Evolutionary conservation across 2,888 invertebrate genomes (phyloP).

Genomic region (Ceramica pisi): DNA sequence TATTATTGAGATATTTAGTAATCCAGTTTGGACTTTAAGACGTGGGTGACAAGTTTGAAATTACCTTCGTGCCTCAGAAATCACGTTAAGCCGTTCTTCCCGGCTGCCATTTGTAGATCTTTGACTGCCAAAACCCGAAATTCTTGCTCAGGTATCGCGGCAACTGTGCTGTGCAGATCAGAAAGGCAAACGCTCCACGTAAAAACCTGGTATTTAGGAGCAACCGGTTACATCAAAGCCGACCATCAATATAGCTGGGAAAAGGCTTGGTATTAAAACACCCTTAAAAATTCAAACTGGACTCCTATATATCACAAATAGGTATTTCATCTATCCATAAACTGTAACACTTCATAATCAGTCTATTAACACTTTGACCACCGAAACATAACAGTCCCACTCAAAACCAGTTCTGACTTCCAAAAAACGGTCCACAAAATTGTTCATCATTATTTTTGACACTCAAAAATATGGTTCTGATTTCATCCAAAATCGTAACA

Average conservation of each 20-base stretch:
- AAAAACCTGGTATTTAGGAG: too few species aligned
- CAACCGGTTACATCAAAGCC: neutral
- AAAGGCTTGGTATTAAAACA: neutral
- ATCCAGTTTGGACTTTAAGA: conserved; percentile 14
- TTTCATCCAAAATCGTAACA: neutral
- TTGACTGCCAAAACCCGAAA: too few species aligned
- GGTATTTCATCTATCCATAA: neutral
- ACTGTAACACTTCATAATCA: conserved; percentile 11
- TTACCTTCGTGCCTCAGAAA: neutral
- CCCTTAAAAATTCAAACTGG: conserved; percentile 9
- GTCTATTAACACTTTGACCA: conserved; percentile 20
- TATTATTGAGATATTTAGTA: neutral
- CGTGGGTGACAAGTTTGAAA: neutral
- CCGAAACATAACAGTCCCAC: neutral
- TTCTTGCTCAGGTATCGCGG: too few species aligned
- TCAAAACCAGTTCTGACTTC: neutral
- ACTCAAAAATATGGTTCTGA: neutral
- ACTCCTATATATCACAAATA: neutral
- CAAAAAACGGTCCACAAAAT: neutral
- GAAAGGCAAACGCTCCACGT: neutral
- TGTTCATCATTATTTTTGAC: conserved; percentile 9
- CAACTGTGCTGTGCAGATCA: neutral
- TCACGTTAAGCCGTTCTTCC: neutral
- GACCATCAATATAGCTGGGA: neutral
- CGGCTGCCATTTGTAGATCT: neutral